Evolutionary conservation across 2,888 invertebrate species (phyloP), one percentile per base, ranked within the genome.

Genomic region (Neuroscelio doddi): DNA sequence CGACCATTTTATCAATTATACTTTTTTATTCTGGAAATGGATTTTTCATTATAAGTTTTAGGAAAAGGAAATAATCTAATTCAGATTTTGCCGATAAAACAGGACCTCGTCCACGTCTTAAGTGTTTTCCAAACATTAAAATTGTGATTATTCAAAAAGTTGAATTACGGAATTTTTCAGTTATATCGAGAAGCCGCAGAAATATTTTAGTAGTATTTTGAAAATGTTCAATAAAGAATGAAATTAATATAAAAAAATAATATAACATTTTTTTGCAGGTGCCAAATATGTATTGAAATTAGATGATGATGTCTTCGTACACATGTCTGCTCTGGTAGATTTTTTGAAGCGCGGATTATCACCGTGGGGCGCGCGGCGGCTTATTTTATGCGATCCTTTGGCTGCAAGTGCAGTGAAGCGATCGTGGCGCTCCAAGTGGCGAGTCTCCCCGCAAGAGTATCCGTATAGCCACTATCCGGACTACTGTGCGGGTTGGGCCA

Each of bases 401-500:
- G 72, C 82, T 9, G 78, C 85, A 53, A 86, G 88, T 0, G 75
- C 77, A 14, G 90, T 89, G 0, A 89, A 89, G 71, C 86, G 93
- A 58, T 87, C 88, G 4, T 89, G 87, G 77, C 86, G 90, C 39
- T 92, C 92, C 0, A 94, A 94, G 82, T 94, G 94, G 94, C 88
- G 89, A 46, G 93, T 93, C 5, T 88, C 91, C 1, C 87, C 87
- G 8, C 85, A 85, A 0, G 93, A 93, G 78, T 94, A 90, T 81
- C 83, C 88, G 0, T 85, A 84, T 0, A 84, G 85, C 39, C 87
- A 85, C 74, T 94, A 93, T 85, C 94, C 94, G 26, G 86, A 88
- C 1, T 93, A 93, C 78, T 94, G 94, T 83, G 88, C 90, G 16
- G 94, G 94, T 4, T 90, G 89, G 87, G 89, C 89, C 1, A 88